Base-by-base conservation (phyloP, 2,888 invertebrate species). In the Arrhopalites spinosus region DNA sequence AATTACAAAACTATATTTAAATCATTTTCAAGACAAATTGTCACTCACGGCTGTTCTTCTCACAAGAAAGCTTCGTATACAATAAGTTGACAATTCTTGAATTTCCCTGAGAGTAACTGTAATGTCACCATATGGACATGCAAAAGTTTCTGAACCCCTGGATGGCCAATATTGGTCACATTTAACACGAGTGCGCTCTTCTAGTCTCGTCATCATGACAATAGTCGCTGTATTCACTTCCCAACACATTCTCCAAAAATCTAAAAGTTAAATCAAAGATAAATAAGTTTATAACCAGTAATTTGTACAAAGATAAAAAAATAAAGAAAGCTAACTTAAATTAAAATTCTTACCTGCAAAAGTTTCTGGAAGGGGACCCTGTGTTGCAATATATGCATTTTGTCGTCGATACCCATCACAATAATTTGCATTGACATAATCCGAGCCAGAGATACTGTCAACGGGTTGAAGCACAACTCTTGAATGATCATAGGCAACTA, bases 241-340 rank as follows among this genome's bases (percentile, higher is more conserved):
- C 99, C 99, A 99, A 83, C 97, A 94, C 98, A 98, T 98, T 79
- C 98, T 89, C 99, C 99, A 99, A 87, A 99, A 99, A 86, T 99
- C 99, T 23, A 7, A n/a, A n/a, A 50, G 15, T 50, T 50, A 50
- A 50, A 50, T 50, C 15, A 13, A 3, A 50, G n/a, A 50, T 13
- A 2, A n/a, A n/a, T 8, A n/a, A 50, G 7, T 17, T 17, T 50
- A 50, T n/a, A 50, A 50, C 7, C 2, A 13, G 2, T 8, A 50
- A 50, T 50, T n/a, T n/a, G n/a, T 50, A 17, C 50, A n/a, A 17
- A 50, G 2, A 50, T n/a, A 50, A 50, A 15, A 5, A 50, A 8
- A 13, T 15, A 50, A 50, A 17, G 15, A 17, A n/a, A 5, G n/a
- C n/a, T n/a, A n/a, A n/a, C n/a, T n/a, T n/a, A n/a, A n/a, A n/a